phyloP scores from a whole-genome alignment of 2,113 vertebrate genomes.

The Muntiacus reevesi region DNA sequence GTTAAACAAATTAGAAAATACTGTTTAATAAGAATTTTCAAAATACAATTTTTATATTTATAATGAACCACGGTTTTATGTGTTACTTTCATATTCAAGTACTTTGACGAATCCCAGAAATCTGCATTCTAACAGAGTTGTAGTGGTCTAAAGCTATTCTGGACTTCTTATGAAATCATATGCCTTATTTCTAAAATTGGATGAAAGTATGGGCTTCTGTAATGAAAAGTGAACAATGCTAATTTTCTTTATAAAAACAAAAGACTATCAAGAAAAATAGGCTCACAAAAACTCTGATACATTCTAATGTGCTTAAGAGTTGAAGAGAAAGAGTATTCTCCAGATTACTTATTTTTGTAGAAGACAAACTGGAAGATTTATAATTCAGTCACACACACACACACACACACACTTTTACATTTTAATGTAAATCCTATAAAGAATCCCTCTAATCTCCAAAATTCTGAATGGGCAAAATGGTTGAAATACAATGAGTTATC shows the following conservation, averaged over 20 bases:
- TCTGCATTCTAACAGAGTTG: background rate
- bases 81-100: background rate
- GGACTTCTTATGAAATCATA: background rate
- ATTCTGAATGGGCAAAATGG: background rate
- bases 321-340: background rate
- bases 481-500: background rate
- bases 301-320: background rate
- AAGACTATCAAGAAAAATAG: background rate
- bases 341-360: background rate
- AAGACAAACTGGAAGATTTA: background rate
- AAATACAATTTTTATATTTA: background rate
- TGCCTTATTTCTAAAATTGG: background rate
- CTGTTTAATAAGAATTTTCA: background rate
- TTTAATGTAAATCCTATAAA: background rate
- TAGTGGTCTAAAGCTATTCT: background rate
- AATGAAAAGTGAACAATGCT: background rate
- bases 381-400: background rate
- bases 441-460: background rate
- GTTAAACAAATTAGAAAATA: background rate
- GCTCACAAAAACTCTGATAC: background rate
- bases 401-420: background rate
- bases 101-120: background rate
- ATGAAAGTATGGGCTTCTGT: background rate
- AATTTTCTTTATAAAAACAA: background rate
- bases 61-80: background rate